Percentiles rank a stretch among this genome's conserved stretches.
Evolutionary conservation across 2,797 vertebrate genomes (phyloP).

Genomic region (Enteromius treurensis): DNA sequence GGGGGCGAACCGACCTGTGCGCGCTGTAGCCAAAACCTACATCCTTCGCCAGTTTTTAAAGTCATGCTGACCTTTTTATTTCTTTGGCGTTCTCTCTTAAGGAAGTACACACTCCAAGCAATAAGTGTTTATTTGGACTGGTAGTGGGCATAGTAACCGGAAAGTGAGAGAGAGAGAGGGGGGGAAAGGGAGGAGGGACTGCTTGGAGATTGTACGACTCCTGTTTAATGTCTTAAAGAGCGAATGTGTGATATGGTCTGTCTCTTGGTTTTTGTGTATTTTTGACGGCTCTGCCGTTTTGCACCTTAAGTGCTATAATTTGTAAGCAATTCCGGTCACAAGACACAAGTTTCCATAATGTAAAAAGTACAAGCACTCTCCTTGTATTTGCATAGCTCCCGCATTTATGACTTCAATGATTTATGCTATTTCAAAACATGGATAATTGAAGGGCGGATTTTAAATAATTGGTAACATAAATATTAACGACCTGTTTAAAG

Average conservation of each 20-base stretch:
- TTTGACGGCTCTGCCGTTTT: constrained; percentile 35
- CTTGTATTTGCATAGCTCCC: constrained; percentile 10
- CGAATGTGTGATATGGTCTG: constrained; percentile 24
- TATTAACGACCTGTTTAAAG: not conserved
- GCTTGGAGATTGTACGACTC: constrained; percentile 3
- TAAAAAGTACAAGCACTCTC: not conserved
- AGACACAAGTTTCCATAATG: not conserved
- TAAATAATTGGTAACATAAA: not conserved
- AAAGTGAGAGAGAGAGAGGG: constrained; percentile 12
- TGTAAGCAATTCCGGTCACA: not conserved
- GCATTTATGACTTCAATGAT: not conserved
- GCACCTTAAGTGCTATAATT: constrained; percentile 18
- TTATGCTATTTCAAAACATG: not conserved
- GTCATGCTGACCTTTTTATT: constrained; percentile 7
- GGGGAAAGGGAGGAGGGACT: not conserved
- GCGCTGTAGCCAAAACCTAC: constrained; percentile 19
- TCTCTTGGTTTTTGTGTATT: constrained; percentile 40
- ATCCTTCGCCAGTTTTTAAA: not conserved
- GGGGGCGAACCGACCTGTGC: constrained; percentile 12
- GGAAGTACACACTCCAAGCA: constrained; percentile 5
- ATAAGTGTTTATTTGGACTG: constrained; percentile 39
- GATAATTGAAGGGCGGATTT: constrained; percentile 19
- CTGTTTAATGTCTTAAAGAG: constrained; percentile 32
- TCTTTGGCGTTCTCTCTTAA: constrained; percentile 12
- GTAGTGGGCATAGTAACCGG: constrained; percentile 30